A percentile compares a stretch with the other conserved stretches of the same genome.
Evolutionary conservation across 2,888 invertebrate genomes (phyloP).

Genomic region (Ptychoptera contaminata): DNA sequence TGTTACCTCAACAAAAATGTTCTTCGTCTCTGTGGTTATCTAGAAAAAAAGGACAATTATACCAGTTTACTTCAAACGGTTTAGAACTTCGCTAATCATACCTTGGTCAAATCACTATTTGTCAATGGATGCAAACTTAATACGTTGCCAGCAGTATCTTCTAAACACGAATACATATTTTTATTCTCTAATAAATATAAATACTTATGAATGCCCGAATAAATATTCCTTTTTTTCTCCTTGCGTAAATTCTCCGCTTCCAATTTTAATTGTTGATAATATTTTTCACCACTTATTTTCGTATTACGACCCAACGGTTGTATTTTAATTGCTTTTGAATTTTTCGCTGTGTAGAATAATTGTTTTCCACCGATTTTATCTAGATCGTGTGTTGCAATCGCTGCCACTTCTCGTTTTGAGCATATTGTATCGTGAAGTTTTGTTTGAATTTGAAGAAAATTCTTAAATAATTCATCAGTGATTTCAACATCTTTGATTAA

Average conservation of each 20-base stretch:
- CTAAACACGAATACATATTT: slow-evolving; percentile 52
- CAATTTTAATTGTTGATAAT: slow-evolving; percentile 49
- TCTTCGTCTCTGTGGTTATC: slow-evolving; percentile 49
- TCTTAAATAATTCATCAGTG: slow-evolving; percentile 46
- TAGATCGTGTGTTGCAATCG: slow-evolving; percentile 73
- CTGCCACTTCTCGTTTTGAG: slow-evolving; percentile 59
- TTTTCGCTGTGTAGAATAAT: slow-evolving; percentile 49
- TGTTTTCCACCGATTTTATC: slow-evolving; percentile 36
- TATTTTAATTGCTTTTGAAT: slow-evolving; percentile 46
- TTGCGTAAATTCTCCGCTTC: slow-evolving; percentile 70
- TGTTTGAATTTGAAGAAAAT: slow-evolving; percentile 66
- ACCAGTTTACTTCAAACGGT: not conserved
- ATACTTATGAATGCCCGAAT: slow-evolving; percentile 73
- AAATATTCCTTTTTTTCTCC: slow-evolving; percentile 67
- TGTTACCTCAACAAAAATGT: slow-evolving; percentile 62
- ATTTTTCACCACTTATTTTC: slow-evolving; percentile 45
- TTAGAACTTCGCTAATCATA: slow-evolving; percentile 27
- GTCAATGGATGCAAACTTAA: slow-evolving; percentile 80
- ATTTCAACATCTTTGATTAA: slow-evolving; percentile 48
- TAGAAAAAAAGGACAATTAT: slow-evolving; percentile 21
- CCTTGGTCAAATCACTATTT: slow-evolving; percentile 67
- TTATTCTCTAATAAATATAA: slow-evolving; percentile 63
- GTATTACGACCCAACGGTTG: slow-evolving; percentile 46
- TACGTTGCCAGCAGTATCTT: slow-evolving; percentile 45
- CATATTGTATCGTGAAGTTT: slow-evolving; percentile 61